Evolutionary conservation across 2,113 vertebrate species (phyloP), one percentile per base, ranked within the genome.

Genomic region (Phrynosoma blainvillii): DNA sequence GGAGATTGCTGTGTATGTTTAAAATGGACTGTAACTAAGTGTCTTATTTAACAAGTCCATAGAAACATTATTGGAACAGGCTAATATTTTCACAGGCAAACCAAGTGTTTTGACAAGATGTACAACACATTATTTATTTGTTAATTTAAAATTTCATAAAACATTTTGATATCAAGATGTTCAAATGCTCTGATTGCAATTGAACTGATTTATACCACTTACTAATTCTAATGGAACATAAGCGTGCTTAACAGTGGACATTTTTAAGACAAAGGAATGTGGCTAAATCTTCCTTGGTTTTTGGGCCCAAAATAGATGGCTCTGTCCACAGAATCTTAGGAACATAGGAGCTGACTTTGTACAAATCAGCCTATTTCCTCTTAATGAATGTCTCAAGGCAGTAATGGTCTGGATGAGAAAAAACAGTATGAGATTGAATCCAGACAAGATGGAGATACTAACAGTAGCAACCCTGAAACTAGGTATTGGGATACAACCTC

Each of bases 1-100:
- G 78, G 93, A 96, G 94, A 94, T 94, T 97, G 97, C 97, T 97
- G 95, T 94, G 91, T 94, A 86, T 96, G 94, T 97, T 97, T 97
- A 96, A 96, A 97, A 97, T 96, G 95, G 93, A 94, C 95, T 94
- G 62, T 84, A 84, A 59, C 68, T 4, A 27, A 54, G 42, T 52
- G 11, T 68, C n/a, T 88, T 71, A 27, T 8, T 83, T 88, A 62
- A 52, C 13, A 54, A 54, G 20, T 68, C 18, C 42, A 76, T 23
- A 52, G 66, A 77, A 78, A 88, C 42, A n/a, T 78, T 47, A 75
- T 75, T 40, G 10, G 74, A 78, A 40, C 30, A 56, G 65, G 4
- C n/a, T 47, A 82, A 82, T 78, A 9, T 70, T 88, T 68, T 62
- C n/a, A 78, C 2, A 20, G 7, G 76, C 32, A 71, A 68, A 76